Evolutionary conservation across 2,113 vertebrate species (phyloP).

Genomic region (Origma solitaria): DNA sequence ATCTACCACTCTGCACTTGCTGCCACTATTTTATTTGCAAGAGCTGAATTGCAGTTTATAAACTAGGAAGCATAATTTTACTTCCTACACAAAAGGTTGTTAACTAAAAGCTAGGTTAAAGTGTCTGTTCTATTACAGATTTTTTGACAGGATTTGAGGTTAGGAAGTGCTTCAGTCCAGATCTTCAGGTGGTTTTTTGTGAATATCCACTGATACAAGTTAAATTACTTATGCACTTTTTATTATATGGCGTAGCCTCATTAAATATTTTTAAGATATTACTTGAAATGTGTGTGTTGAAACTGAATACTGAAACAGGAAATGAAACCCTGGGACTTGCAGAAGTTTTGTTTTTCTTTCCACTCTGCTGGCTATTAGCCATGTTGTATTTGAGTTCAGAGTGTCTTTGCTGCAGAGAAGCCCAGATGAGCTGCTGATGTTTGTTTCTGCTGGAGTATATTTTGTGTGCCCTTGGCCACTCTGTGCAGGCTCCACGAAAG

Average conservation of each 20-base stretch:
- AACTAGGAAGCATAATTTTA: neutral
- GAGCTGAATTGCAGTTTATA: neutral
- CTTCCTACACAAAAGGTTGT: neutral
- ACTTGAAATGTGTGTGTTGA: neutral
- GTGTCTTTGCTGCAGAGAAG: neutral
- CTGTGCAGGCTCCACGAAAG: neutral
- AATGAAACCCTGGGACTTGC: accelerated
- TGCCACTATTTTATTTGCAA: neutral
- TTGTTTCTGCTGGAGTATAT: neutral
- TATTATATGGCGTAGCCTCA: neutral
- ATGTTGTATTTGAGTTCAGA: neutral
- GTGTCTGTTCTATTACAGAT: neutral
- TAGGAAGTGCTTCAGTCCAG: neutral
- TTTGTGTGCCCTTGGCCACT: neutral
- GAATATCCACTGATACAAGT: neutral
- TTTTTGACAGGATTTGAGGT: neutral
- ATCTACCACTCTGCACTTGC: neutral
- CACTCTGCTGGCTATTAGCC: neutral
- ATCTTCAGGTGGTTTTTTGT: neutral
- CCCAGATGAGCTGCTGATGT: neutral
- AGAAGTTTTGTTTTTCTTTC: neutral
- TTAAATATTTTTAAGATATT: neutral
- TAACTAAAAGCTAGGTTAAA: neutral
- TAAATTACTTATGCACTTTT: neutral
- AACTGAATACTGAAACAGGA: neutral